These are phyloP conservation scores for Periophthalmus magnuspinnatus DNA, from an alignment of 2,797 vertebrate genomes.

Conservation along the genomic window DNA sequence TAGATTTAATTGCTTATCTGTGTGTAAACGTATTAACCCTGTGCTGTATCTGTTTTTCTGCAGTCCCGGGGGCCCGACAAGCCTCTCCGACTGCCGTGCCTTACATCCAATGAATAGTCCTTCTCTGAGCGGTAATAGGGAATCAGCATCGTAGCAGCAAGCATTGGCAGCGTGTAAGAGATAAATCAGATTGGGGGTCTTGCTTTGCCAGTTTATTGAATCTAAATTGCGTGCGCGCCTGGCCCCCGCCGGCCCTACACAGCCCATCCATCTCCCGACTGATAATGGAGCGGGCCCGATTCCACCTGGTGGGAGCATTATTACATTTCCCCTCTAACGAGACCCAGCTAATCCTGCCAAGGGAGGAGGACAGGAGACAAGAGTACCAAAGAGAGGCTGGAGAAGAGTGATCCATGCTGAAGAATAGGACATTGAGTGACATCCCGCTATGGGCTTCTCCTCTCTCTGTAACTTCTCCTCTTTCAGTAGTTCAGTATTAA, in stretches of 20 bases:
- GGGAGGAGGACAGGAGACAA: conserved; percentile 83
- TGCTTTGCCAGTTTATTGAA: conserved; percentile 94
- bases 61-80: conserved; percentile 67
- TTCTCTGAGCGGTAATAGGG: conserved; percentile 83
- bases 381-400: conserved; percentile 43
- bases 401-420: conserved; percentile 34
- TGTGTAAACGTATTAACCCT: conserved; percentile 75
- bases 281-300: conserved; percentile 94
- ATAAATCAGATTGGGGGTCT: conserved; percentile 93
- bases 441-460: conserved; percentile 55
- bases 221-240: conserved; percentile 91
- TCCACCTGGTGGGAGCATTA: conserved; percentile 98
- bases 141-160: conserved; percentile 78
- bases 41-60: conserved; percentile 72
- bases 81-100: conserved; percentile 70
- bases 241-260: conserved; percentile 88
- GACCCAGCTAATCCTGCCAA: conserved; percentile 94
- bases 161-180: conserved; percentile 81
- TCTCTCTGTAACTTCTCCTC: conserved; percentile 49
- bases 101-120: conserved; percentile 89
- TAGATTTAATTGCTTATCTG: conserved; percentile 80
- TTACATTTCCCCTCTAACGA: conserved; percentile 97
- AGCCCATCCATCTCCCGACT: conserved; percentile 94
- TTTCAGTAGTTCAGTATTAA: conserved; percentile 73
- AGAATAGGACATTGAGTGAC: conserved; percentile 43